Conservation (phyloP, 2,797 vertebrate genomes). For the Staurois parvus region DNA sequence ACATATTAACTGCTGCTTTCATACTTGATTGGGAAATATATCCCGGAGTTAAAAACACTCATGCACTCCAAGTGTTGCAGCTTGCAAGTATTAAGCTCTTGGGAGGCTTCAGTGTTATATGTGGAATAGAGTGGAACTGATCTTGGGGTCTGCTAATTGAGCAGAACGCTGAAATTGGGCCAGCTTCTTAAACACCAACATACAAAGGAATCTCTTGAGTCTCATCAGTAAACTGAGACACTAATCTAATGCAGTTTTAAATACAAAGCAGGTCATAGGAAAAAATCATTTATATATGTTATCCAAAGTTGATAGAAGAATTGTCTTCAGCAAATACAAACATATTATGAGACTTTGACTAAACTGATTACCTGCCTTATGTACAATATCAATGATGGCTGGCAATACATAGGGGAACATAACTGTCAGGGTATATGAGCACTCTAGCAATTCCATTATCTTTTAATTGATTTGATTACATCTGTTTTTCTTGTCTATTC, state of each 20-base stretch:
- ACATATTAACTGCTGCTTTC: neutral
- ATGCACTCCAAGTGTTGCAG: constrained; percentile 5
- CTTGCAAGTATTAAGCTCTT: constrained; percentile 32
- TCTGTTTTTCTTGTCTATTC: no score
- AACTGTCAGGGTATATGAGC: no score
- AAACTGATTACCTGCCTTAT: no score
- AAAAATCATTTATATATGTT: constrained; percentile 8
- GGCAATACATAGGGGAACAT: no score
- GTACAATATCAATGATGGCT: no score
- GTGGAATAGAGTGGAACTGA: constrained; percentile 46
- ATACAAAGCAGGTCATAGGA: constrained; percentile 51
- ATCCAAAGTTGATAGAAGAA: neutral
- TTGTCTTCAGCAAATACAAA: neutral
- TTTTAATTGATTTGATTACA: no score
- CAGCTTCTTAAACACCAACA: constrained; percentile 35
- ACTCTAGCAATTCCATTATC: no score
- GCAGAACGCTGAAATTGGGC: constrained; percentile 52
- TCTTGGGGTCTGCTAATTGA: constrained; percentile 55
- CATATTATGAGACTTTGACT: neutral
- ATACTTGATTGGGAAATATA: constrained; percentile 32
- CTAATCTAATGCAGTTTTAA: constrained; percentile 43
- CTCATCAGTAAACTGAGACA: constrained; percentile 39
- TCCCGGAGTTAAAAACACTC: constrained; percentile 16
- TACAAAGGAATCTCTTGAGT: constrained; percentile 42
- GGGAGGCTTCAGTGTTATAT: constrained; percentile 34